Evolutionary conservation across 2,113 vertebrate genomes (phyloP).

Genomic region (Maccullochella peelii): DNA sequence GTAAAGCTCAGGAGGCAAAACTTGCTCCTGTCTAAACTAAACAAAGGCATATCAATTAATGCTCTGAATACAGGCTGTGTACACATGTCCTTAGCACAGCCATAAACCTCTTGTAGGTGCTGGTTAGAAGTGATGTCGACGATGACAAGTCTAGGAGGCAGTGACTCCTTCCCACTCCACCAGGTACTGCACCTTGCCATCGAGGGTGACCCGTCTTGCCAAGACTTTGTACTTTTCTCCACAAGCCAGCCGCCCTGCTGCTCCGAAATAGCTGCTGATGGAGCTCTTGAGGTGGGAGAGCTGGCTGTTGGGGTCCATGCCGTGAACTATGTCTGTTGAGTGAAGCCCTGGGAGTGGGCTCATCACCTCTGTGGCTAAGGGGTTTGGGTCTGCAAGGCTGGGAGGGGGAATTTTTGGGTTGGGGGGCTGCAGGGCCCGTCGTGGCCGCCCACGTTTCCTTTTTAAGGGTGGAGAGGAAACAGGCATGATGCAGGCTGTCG

Average conservation of each 20-base stretch:
- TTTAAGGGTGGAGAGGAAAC: slow-evolving; percentile 89
- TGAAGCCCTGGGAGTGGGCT: slow-evolving; percentile 90
- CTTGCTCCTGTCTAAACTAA: slow-evolving; percentile 48
- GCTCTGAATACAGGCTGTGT: slow-evolving; percentile 54
- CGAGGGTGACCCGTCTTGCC: slow-evolving; percentile 94
- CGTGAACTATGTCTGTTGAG: slow-evolving; percentile 92
- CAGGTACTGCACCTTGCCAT: slow-evolving; percentile 98
- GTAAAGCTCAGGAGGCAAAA: slow-evolving; percentile 41
- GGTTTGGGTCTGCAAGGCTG: slow-evolving; percentile 86
- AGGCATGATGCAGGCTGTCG: slow-evolving; percentile 89
- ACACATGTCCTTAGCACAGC: slow-evolving; percentile 38
- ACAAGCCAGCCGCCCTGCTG: slow-evolving; percentile 96
- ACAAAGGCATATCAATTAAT: slow-evolving; percentile 64
- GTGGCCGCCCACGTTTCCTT: slow-evolving; percentile 91
- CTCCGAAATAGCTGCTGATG: slow-evolving; percentile 98
- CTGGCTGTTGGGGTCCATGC: slow-evolving; percentile 94
- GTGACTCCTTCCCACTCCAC: slow-evolving; percentile 99
- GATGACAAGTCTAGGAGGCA: slow-evolving; percentile 89
- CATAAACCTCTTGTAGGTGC: slow-evolving; percentile 19
- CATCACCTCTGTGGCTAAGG: slow-evolving; percentile 84
- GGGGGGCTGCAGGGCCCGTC: slow-evolving; percentile 91
- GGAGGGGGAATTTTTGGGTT: slow-evolving; percentile 89
- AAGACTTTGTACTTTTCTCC: slow-evolving; percentile 97
- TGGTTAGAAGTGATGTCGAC: slow-evolving; percentile 31
- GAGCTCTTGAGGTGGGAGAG: slow-evolving; percentile 97